Percentiles rank a stretch among this genome's conserved stretches.
Evolutionary conservation across 2,113 vertebrate species (phyloP).

Genomic region (Polypterus senegalus): DNA sequence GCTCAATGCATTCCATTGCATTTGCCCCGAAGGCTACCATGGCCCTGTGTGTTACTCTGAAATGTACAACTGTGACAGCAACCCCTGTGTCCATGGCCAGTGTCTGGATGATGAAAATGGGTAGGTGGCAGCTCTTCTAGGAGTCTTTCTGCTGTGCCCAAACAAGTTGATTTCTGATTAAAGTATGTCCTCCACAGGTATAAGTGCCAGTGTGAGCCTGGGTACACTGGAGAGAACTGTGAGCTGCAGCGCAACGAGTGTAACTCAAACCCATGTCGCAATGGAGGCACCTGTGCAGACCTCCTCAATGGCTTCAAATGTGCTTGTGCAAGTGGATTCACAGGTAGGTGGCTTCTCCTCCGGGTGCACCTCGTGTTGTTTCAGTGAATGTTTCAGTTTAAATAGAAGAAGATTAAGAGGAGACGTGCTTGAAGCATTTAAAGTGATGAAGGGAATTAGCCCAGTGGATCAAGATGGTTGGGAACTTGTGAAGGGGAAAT

Average conservation of each 20-base stretch:
- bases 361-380: too few species aligned
- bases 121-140: constrained; percentile 35
- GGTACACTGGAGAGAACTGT: constrained; percentile 72
- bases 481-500: too few species aligned
- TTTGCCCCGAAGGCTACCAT: constrained; percentile 70
- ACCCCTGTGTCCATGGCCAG: constrained; percentile 69
- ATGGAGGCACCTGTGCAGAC: constrained; percentile 66
- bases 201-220: constrained; percentile 66
- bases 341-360: constrained; percentile 46
- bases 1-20: constrained; percentile 65
- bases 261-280: constrained; percentile 68
- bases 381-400: too few species aligned
- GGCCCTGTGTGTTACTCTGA: constrained; percentile 71
- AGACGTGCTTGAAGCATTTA: too few species aligned
- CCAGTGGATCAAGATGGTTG: too few species aligned
- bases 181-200: constrained; percentile 49
- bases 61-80: constrained; percentile 66
- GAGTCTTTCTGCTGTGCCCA: not conserved
- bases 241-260: constrained; percentile 76
- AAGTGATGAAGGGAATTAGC: too few species aligned
- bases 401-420: too few species aligned
- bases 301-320: constrained; percentile 70
- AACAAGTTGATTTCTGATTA: not conserved
- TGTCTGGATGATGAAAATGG: constrained; percentile 63
- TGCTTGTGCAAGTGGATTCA: constrained; percentile 65